phyloP scores from a whole-genome alignment of 2,797 vertebrate species.

The Semaprochilodus insignis region DNA sequence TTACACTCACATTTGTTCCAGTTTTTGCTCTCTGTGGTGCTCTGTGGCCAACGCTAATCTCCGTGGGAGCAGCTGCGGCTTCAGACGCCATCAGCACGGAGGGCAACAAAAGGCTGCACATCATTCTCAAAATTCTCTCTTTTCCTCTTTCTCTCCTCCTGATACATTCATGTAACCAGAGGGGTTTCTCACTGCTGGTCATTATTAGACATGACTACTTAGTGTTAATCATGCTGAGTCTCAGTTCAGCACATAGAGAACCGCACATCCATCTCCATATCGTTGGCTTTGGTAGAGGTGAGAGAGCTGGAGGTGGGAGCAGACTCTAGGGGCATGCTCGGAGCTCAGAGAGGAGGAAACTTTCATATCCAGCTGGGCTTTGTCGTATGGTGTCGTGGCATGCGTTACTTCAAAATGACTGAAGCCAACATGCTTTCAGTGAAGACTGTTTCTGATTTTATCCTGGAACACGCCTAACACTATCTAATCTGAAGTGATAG shows the following conservation, averaged over 20 bases:
- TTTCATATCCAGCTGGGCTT: neutral
- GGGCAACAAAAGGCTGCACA: slow-evolving; percentile 35
- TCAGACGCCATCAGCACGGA: slow-evolving; percentile 23
- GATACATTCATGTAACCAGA: slow-evolving; percentile 23
- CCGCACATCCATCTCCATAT: neutral
- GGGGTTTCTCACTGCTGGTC: neutral
- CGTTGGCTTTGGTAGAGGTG: neutral
- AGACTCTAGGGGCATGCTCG: neutral
- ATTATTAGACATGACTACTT: neutral
- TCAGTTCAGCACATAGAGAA: neutral
- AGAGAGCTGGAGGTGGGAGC: neutral
- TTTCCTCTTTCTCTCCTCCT: neutral
- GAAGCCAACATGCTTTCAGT: neutral
- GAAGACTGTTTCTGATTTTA: neutral
- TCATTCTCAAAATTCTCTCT: slow-evolving; percentile 17
- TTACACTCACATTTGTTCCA: slow-evolving; percentile 56
- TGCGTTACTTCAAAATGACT: neutral
- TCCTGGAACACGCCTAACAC: neutral
- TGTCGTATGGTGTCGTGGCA: neutral
- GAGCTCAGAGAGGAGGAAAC: too few species aligned
- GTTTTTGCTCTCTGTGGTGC: slow-evolving; percentile 39
- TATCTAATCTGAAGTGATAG: too few species aligned
- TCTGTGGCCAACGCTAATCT: slow-evolving; percentile 42
- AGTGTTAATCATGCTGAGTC: slow-evolving; percentile 10
- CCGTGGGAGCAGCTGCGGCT: slow-evolving; percentile 48